phyloP scores from a whole-genome alignment of 2,797 vertebrate genomes.

The Salmo trutta region DNA sequence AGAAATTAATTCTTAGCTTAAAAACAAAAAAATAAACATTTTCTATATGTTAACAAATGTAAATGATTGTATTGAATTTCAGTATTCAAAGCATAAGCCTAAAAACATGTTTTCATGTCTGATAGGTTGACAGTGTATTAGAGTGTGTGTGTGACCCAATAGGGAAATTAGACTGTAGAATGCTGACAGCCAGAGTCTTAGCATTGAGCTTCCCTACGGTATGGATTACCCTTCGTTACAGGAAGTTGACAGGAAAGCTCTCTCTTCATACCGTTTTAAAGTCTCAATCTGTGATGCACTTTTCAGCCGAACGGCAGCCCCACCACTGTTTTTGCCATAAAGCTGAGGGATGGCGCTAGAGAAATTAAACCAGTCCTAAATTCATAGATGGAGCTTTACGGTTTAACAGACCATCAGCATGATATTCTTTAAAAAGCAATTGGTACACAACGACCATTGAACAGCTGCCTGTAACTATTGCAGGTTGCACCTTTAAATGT shows the following conservation, averaged over 20 bases:
- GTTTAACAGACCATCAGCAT: too few relatives aligned
- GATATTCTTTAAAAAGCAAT: not conserved
- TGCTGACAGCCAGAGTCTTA: not conserved
- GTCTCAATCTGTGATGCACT: not conserved
- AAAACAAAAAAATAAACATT: not conserved
- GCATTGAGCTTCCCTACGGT: not conserved
- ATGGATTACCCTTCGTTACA: not conserved
- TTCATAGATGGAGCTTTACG: not conserved
- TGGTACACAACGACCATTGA: not conserved
- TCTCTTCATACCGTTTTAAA: not conserved
- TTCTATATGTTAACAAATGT: slow-evolving; percentile 6
- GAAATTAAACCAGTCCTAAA: not conserved
- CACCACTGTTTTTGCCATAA: not conserved
- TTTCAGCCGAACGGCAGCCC: not conserved
- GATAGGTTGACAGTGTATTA: not conserved
- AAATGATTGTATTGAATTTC: slow-evolving; percentile 2
- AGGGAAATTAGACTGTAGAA: not conserved
- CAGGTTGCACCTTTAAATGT: slow-evolving; percentile 9
- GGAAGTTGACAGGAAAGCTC: not conserved
- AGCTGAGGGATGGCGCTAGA: not conserved
- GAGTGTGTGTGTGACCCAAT: not conserved
- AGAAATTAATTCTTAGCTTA: not conserved
- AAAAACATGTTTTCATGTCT: not conserved
- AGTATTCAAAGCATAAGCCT: not conserved
- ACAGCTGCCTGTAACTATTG: not conserved